Evolutionary conservation across 2,797 vertebrate genomes (phyloP).

Genomic region (Hydrolagus colliei): DNA sequence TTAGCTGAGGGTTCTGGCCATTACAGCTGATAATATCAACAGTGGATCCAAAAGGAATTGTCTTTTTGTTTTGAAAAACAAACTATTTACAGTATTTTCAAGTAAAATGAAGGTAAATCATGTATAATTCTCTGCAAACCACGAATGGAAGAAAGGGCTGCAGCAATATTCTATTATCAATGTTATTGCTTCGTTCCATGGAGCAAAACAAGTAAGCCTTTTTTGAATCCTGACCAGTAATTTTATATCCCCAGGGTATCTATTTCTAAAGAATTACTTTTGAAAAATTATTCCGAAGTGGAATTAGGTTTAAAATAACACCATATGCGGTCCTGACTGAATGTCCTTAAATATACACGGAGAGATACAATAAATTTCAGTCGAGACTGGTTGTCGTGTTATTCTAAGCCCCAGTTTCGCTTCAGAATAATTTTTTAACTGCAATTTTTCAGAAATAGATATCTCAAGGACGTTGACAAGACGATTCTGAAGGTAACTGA

Average conservation of each 20-base stretch:
- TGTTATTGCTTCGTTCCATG: not conserved
- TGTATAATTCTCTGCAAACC: too few species aligned
- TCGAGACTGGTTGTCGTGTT: not conserved
- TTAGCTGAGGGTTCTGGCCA: not conserved
- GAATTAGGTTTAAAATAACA: slow-evolving; percentile 19
- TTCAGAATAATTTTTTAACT: not conserved
- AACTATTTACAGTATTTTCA: too few species aligned
- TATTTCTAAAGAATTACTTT: not conserved
- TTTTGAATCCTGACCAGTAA: not conserved
- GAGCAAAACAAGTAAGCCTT: not conserved
- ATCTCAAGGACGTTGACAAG: not conserved
- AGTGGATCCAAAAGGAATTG: too few species aligned
- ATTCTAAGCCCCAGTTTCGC: not conserved
- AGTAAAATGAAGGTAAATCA: not conserved
- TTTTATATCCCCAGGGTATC: not conserved
- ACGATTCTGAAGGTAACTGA: not conserved
- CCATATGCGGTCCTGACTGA: not conserved
- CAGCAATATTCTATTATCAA: not conserved
- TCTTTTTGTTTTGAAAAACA: too few species aligned
- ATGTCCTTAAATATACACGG: not conserved
- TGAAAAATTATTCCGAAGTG: not conserved
- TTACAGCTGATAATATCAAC: not conserved
- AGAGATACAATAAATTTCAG: not conserved
- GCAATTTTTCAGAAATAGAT: not conserved
- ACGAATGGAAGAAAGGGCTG: not conserved